These are phyloP conservation scores for Pygmarrhopalites habei DNA, from an alignment of 1,140 invertebrate species.

Conservation along the genomic window DNA sequence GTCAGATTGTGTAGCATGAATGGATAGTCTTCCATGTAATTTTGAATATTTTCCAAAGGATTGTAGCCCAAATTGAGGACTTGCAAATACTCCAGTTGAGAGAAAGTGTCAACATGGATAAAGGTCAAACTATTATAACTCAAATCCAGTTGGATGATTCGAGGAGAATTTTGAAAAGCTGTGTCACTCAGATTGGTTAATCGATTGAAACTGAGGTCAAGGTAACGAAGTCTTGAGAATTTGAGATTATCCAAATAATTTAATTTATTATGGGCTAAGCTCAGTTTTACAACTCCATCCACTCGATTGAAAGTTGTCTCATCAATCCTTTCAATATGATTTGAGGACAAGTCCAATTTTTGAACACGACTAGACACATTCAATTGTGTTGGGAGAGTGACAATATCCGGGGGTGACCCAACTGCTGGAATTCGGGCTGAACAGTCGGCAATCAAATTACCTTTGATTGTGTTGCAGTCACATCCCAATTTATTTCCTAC, in stretches of 20 bases:
- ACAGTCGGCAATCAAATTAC: conserved; percentile 22
- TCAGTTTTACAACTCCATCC: conserved; percentile 15
- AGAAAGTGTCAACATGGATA: conserved; percentile 25
- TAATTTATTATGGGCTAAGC: conserved; percentile 26
- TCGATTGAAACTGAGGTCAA: conserved; percentile 34
- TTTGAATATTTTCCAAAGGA: conserved; percentile 17
- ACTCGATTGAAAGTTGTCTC: conserved; percentile 22
- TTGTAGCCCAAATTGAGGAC: conserved; percentile 30
- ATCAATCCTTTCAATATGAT: conserved; percentile 13
- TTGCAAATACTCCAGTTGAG: conserved; percentile 16
- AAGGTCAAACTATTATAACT: conserved; percentile 31
- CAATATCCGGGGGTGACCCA: conserved; percentile 9
- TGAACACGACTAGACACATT: conserved; percentile 31
- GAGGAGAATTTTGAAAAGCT: conserved; percentile 4
- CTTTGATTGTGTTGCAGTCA: conserved; percentile 9
- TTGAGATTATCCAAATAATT: conserved; percentile 13
- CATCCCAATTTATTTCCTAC: conserved; percentile 34
- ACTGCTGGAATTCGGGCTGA: not conserved
- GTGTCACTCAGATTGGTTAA: conserved; percentile 15
- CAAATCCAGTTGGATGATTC: conserved; percentile 22
- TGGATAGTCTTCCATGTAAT: conserved; percentile 14
- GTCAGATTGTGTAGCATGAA: conserved; percentile 23
- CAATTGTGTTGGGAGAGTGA: conserved; percentile 12
- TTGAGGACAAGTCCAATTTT: conserved; percentile 22
- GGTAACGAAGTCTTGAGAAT: conserved; percentile 11